Percentiles rank a stretch among this genome's conserved stretches.
These are phyloP conservation scores for Acipenser transmontanus DNA, from an alignment of 2,797 vertebrate genomes.

Conservation along the genomic window DNA sequence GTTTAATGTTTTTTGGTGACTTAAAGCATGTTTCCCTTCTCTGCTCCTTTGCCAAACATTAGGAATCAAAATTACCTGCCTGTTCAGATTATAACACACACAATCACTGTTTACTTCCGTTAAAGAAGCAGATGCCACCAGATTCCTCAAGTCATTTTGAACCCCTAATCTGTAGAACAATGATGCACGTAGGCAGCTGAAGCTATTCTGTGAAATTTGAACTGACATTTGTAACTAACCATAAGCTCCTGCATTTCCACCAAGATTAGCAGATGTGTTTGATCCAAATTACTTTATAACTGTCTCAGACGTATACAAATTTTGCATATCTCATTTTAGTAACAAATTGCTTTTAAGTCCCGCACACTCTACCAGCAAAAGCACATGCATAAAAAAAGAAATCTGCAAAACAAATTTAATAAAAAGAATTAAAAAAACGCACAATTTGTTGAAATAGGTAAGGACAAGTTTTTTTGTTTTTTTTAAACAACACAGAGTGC, in stretches of 20 bases:
- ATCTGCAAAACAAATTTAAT: no score
- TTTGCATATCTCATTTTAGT: conserved; percentile 7
- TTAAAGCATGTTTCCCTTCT: no score
- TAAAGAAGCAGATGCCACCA: no score
- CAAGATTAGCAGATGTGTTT: conserved; percentile 29
- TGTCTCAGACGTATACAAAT: conserved; percentile 1
- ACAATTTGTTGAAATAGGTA: not conserved
- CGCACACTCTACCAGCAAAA: not conserved
- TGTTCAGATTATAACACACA: no score
- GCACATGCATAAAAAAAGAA: not conserved
- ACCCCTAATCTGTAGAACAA: no score
- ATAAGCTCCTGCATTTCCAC: conserved; percentile 23
- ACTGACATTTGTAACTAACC: conserved; percentile 30
- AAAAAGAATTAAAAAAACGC: no score
- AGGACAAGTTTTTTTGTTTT: not conserved
- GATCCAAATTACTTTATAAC: conserved; percentile 9
- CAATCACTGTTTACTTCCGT: no score
- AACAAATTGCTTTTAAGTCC: not conserved
- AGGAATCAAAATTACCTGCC: no score
- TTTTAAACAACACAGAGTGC: not conserved
- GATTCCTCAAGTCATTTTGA: no score
- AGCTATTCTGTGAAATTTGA: conserved; percentile 26
- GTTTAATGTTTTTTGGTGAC: no score
- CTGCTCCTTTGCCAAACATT: no score
- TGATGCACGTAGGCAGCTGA: not conserved